Conservation (phyloP, 2,113 vertebrate genomes). For the Brachirus orientalis region DNA sequence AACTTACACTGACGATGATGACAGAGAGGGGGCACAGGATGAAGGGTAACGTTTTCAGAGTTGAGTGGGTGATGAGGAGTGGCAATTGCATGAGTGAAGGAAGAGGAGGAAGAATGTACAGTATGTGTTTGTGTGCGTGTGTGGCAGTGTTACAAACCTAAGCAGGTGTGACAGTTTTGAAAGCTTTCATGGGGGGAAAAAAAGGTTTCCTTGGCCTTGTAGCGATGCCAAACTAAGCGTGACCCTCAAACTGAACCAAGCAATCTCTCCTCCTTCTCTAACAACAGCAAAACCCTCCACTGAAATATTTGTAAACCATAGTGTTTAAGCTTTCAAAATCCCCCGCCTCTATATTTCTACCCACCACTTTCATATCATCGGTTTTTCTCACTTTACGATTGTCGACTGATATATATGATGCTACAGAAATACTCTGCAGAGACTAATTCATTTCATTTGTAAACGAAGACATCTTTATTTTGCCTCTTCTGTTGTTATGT, state of each 20-base stretch:
- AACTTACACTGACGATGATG: neutral
- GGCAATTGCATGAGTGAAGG: conserved; percentile 5
- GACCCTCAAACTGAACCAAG: conserved; percentile 57
- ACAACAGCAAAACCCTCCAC: conserved; percentile 37
- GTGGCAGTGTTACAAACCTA: conserved; percentile 51
- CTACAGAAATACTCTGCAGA: neutral
- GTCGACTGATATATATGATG: neutral
- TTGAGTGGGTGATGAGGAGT: neutral
- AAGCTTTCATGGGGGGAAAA: conserved; percentile 64
- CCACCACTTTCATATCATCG: conserved; percentile 12
- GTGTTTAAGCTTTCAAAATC: conserved; percentile 35
- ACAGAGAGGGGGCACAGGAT: neutral
- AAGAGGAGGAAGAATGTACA: conserved; percentile 12
- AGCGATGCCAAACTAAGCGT: conserved; percentile 70
- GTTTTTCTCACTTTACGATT: neutral
- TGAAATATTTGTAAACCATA: conserved; percentile 19
- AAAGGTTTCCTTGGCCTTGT: conserved; percentile 61
- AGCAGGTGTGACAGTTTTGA: conserved; percentile 76
- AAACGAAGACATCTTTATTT: too few relatives aligned
- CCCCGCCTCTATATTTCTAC: conserved; percentile 25
- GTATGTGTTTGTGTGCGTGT: neutral
- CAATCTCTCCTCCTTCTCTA: conserved; percentile 31
- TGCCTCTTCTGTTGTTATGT: too few relatives aligned
- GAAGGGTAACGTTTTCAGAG: conserved; percentile 32
- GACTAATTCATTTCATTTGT: conserved; percentile 9